Percentiles rank a stretch among this genome's conserved stretches.
Evolutionary conservation across 2,888 invertebrate species (phyloP).

Genomic region (Cheilosia grossa): DNA sequence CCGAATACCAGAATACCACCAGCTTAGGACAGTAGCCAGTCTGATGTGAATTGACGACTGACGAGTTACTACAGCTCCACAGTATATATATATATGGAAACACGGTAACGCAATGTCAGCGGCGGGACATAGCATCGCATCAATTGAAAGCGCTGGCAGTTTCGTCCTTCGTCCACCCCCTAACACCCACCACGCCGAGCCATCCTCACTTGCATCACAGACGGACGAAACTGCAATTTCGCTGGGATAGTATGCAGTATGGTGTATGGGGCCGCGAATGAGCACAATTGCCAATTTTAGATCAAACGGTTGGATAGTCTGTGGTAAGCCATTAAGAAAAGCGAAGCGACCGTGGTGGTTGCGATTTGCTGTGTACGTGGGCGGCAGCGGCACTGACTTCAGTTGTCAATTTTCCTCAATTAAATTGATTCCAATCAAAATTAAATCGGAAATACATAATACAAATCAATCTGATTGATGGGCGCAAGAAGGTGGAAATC

Average conservation of each 20-base stretch:
- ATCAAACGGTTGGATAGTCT: constrained; percentile 72
- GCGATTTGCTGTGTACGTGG: constrained; percentile 46
- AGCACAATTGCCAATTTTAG: constrained; percentile 72
- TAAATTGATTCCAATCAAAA: constrained; percentile 62
- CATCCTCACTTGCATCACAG: background rate
- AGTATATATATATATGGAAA: constrained; percentile 62
- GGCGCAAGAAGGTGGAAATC: no score
- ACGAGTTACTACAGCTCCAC: constrained; percentile 64
- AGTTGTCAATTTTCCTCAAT: constrained; percentile 69
- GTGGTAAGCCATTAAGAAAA: constrained; percentile 64
- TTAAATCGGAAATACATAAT: background rate
- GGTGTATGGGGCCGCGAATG: constrained; percentile 42
- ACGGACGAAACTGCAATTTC: constrained; percentile 58
- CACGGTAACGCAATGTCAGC: constrained; percentile 72
- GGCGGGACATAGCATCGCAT: constrained; percentile 63
- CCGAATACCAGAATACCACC: background rate
- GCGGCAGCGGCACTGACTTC: constrained; percentile 29
- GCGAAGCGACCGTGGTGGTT: constrained; percentile 52
- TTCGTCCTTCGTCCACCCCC: constrained; percentile 43
- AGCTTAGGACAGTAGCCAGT: constrained; percentile 42
- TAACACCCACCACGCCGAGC: background rate
- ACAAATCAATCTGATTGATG: background rate
- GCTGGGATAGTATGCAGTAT: constrained; percentile 2
- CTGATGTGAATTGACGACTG: constrained; percentile 72
- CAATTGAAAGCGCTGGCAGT: constrained; percentile 59